Percentiles rank a stretch among this genome's conserved stretches.
phyloP scores from a whole-genome alignment of 1,140 invertebrate genomes.

The Thereuonema tuberculata region DNA sequence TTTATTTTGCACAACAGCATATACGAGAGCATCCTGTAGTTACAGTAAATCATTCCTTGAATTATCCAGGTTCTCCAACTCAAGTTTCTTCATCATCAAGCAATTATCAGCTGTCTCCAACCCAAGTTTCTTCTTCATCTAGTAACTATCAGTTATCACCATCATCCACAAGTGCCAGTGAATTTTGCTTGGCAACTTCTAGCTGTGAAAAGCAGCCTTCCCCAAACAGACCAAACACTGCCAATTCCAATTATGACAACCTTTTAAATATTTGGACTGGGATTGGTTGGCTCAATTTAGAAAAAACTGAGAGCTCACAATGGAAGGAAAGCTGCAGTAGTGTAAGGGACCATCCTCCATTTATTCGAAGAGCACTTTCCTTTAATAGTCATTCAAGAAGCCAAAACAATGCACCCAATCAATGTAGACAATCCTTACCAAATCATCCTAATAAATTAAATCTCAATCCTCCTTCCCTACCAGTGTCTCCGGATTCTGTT shows the following conservation, averaged over 20 bases:
- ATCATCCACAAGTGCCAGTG: background rate
- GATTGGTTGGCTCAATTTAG: conserved; percentile 13
- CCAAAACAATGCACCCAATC: conserved; percentile 15
- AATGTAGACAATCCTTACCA: conserved; percentile 17
- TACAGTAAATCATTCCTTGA: background rate
- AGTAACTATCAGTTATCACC: background rate
- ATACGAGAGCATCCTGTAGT: conserved; percentile 3
- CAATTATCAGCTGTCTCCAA: background rate
- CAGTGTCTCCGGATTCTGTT: conserved; percentile 21
- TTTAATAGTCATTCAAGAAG: conserved; percentile 13
- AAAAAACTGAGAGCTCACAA: background rate
- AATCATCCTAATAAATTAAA: conserved; percentile 1
- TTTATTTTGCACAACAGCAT: conserved; percentile 20
- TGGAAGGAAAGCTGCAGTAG: background rate
- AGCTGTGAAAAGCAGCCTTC: too few species aligned
- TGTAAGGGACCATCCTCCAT: background rate
- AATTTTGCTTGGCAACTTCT: too few species aligned
- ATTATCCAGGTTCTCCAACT: background rate
- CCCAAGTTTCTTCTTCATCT: background rate
- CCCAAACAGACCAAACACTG: too few species aligned
- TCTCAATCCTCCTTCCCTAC: background rate
- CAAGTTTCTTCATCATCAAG: background rate
- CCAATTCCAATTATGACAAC: conserved; percentile 33
- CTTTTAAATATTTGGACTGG: conserved; percentile 35
- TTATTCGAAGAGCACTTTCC: conserved; percentile 16